Evolutionary conservation across 2,113 vertebrate species (phyloP), one percentile per base, ranked within the genome.

Genomic region (Heterochromis multidens): DNA sequence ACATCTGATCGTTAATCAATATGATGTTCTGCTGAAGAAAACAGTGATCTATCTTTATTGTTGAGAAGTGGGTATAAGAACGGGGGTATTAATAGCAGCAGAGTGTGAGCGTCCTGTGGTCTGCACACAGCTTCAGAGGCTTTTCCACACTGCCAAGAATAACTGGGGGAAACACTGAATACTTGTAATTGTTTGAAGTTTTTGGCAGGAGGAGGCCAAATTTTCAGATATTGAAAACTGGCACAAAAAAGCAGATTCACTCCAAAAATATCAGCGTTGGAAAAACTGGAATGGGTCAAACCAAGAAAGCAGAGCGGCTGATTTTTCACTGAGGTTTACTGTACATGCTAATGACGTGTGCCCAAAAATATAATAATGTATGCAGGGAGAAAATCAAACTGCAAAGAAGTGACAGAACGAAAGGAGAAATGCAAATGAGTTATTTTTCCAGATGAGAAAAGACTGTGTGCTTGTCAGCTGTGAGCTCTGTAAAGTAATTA

Each of bases 401-500:
- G 19, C 43, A 79, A 77, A 3, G 33, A 81, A 21, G 17, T 14
- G 74, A 82, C 80, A 59, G 65, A 16, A 77, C 37, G 14, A 80
- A 65, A 80, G 56, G 19, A 83, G 33, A 17, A 78, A 89, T 89
- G 88, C 77, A 85, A 88, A 89, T 85, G 25, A 82, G 74, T 27
- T 61, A 9, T 84, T 60, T 29, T 65, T 62, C 81, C 81, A 77
- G 78, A 88, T 82, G 40, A 90, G 88, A 82, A 87, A 35, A 82
- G 85, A 80, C 56, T 46, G 86, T 16, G 67, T 37, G 87, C 78
- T 81, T 81, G 88, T 90, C 90, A 84, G 79, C 86, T 56, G 59
- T 70, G 77, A 21, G 88, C 84, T 56, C 76, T 35, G 63, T 60
- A 37, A 80, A 77, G 57, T 83, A 67, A 90, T 92, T 87, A 91